Evolutionary conservation across 2,113 vertebrate genomes (phyloP).

Genomic region (Ia io): DNA sequence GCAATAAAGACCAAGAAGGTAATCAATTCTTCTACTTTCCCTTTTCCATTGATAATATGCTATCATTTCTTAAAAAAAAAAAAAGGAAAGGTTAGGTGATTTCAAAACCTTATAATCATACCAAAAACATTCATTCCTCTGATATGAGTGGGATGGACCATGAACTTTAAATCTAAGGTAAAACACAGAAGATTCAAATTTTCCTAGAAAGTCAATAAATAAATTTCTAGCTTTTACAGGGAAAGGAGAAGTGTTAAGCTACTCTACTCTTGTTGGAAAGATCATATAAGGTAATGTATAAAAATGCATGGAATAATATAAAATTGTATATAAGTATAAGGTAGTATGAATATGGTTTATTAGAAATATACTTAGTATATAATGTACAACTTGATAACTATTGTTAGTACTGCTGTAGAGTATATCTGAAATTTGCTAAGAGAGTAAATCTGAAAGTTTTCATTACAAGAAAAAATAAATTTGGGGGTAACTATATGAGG

Average conservation of each 20-base stretch:
- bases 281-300: neutral
- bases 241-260: neutral
- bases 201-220: conserved; percentile 22
- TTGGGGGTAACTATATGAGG: neutral
- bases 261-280: neutral
- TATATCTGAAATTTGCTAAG: neutral
- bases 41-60: neutral
- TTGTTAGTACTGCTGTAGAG: neutral
- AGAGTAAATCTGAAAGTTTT: neutral
- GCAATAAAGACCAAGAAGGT: neutral
- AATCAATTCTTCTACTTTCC: neutral
- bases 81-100: neutral
- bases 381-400: neutral
- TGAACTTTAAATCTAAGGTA: conserved; percentile 25
- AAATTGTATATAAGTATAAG: neutral
- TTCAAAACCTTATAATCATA: neutral
- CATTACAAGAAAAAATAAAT: neutral
- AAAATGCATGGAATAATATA: neutral
- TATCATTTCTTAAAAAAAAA: neutral
- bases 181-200: neutral
- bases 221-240: neutral
- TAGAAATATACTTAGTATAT: conserved; percentile 22
- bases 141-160: neutral
- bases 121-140: neutral
- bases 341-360: neutral